Evolutionary conservation across 2,888 invertebrate species (phyloP).

Genomic region (Limnephilus marmoratus): DNA sequence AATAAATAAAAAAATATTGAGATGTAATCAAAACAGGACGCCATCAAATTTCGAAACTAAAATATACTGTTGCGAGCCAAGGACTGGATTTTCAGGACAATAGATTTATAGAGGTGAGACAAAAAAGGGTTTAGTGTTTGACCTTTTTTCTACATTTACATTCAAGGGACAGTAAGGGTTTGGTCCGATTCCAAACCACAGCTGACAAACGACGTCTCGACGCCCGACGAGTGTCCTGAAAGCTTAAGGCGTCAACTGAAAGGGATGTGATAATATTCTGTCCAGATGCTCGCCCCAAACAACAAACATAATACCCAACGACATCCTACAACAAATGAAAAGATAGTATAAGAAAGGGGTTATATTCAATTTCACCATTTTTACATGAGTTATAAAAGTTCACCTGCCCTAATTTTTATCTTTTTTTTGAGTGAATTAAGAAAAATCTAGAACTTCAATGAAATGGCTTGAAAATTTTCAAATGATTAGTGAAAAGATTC

Average conservation of each 20-base stretch:
- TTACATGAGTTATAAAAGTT: not conserved
- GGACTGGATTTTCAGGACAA: conserved; percentile 16
- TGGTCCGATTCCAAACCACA: conserved; percentile 34
- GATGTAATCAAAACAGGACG: not conserved
- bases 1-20: not conserved
- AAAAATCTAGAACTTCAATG: too few relatives aligned
- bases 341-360: not conserved
- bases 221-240: not conserved
- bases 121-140: conserved; percentile 30
- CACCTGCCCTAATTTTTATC: too few relatives aligned
- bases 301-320: not conserved
- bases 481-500: too few relatives aligned
- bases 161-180: conserved; percentile 30
- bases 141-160: conserved; percentile 35
- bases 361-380: not conserved
- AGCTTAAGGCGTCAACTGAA: conserved; percentile 20
- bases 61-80: not conserved
- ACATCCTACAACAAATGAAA: not conserved
- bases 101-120: conserved; percentile 34
- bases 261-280: conserved; percentile 32
- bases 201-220: conserved; percentile 28
- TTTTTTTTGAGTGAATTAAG: too few relatives aligned
- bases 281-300: conserved; percentile 2
- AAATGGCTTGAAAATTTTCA: too few relatives aligned
- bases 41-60: not conserved